Evolutionary conservation across 1,140 invertebrate genomes (phyloP).

Genomic region (Samia ricini): DNA sequence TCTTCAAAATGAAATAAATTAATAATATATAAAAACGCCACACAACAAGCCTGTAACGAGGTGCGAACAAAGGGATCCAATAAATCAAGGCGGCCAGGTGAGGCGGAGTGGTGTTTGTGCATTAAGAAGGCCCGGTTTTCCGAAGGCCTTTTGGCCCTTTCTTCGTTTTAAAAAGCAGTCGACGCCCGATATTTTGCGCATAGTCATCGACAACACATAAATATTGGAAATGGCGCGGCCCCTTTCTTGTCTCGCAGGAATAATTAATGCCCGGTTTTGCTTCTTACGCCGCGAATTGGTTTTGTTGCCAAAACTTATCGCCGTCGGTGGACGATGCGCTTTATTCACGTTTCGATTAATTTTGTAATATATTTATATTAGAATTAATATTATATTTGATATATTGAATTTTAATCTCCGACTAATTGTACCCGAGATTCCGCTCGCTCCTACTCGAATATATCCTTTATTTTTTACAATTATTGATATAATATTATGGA

Average conservation of each 20-base stretch:
- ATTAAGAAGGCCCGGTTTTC: conserved; percentile 70
- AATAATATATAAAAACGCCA: conserved; percentile 77
- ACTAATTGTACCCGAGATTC: too few species aligned
- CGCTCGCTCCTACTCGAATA: too few species aligned
- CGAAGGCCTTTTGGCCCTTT: conserved; percentile 70
- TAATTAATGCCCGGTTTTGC: conserved; percentile 72
- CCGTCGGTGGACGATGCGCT: conserved; percentile 10
- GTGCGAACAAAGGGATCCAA: conserved; percentile 69
- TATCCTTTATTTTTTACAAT: too few species aligned
- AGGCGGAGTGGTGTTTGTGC: conserved; percentile 72
- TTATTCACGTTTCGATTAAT: too few species aligned
- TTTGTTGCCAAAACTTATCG: conserved; percentile 65
- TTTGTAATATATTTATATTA: too few species aligned
- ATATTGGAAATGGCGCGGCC: conserved; percentile 75
- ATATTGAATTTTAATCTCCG: too few species aligned
- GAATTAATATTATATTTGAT: too few species aligned
- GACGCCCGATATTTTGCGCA: conserved; percentile 73
- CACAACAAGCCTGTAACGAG: conserved; percentile 74
- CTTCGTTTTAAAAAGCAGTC: conserved; percentile 77
- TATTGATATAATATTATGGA: too few species aligned
- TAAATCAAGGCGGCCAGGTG: conserved; percentile 74
- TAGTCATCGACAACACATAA: conserved; percentile 78
- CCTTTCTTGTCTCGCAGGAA: conserved; percentile 72
- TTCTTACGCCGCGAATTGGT: conserved; percentile 61
- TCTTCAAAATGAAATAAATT: conserved; percentile 68